Evolutionary conservation across 2,797 vertebrate species (phyloP).

Genomic region (Pseudochaenichthys georgianus): DNA sequence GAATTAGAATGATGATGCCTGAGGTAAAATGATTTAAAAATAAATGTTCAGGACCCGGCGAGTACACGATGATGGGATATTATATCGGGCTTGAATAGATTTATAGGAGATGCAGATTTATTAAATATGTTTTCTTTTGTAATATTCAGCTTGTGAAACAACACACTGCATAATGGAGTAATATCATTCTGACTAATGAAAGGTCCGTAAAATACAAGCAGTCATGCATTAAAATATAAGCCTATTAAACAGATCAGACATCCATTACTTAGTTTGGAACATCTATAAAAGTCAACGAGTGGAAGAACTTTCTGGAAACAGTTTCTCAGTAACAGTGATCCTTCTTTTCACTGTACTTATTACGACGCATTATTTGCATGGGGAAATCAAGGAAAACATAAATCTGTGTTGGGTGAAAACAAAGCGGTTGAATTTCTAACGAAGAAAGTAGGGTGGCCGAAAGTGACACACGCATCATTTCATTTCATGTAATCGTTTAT

Average conservation of each 20-base stretch:
- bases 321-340: neutral
- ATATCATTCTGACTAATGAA: conserved; percentile 23
- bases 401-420: neutral
- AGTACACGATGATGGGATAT: neutral
- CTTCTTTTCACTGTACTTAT: neutral
- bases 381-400: neutral
- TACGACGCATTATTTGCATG: neutral
- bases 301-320: conserved; percentile 6
- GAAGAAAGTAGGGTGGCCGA: neutral
- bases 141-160: conserved; percentile 4
- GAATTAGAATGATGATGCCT: neutral
- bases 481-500: no score
- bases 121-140: neutral
- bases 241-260: conserved; percentile 19
- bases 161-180: conserved; percentile 7
- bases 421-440: neutral
- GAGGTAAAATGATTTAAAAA: neutral
- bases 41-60: neutral
- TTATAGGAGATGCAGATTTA: conserved; percentile 3
- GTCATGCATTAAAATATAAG: conserved; percentile 25
- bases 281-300: conserved; percentile 10
- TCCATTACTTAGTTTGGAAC: conserved; percentile 7
- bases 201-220: conserved; percentile 32
- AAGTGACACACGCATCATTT: no score
- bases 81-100: conserved; percentile 7